Evolutionary conservation across 64 coral and sea anemone species (phyloP).

Genomic region (Acropora tenuis): DNA sequence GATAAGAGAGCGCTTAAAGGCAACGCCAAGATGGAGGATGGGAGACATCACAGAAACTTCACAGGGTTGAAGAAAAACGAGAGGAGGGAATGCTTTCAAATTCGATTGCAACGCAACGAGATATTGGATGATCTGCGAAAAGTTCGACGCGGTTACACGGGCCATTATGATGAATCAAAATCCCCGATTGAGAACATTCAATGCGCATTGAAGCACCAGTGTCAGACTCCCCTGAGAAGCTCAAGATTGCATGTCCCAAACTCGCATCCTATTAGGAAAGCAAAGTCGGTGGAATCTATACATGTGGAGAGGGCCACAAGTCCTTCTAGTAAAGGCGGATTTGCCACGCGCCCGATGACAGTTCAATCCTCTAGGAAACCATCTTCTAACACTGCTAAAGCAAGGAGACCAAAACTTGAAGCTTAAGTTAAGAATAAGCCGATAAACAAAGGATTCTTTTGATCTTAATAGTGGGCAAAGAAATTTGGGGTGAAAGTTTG

Average conservation of each 20-base stretch:
- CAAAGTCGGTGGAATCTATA: conserved; percentile 58
- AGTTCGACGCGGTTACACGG: conserved; percentile 51
- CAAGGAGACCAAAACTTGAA: background rate
- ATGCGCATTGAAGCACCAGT: conserved; percentile 45
- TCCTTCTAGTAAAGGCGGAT: background rate
- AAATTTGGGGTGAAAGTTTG: background rate
- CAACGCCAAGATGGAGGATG: conserved; percentile 70
- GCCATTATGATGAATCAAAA: conserved; percentile 75
- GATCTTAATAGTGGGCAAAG: background rate
- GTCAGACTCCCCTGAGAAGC: conserved; percentile 34
- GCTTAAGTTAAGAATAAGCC: background rate
- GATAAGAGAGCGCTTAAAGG: conserved; percentile 75
- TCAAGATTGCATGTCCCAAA: conserved; percentile 43
- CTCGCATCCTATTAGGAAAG: conserved; percentile 36
- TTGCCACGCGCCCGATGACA: background rate
- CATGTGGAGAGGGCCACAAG: background rate
- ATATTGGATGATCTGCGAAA: conserved; percentile 69
- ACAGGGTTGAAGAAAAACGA: conserved; percentile 57
- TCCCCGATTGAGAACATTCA: conserved; percentile 79
- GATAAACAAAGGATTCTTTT: background rate
- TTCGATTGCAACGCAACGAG: conserved; percentile 53
- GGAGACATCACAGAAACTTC: conserved; percentile 71
- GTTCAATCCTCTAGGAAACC: background rate
- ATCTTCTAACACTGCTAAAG: background rate
- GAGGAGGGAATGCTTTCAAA: conserved; percentile 53